Percentiles rank a stretch among this genome's conserved stretches.
These are phyloP conservation scores for Drosophila testacea DNA, from an alignment of 2,888 invertebrate genomes.

Conservation along the genomic window DNA sequence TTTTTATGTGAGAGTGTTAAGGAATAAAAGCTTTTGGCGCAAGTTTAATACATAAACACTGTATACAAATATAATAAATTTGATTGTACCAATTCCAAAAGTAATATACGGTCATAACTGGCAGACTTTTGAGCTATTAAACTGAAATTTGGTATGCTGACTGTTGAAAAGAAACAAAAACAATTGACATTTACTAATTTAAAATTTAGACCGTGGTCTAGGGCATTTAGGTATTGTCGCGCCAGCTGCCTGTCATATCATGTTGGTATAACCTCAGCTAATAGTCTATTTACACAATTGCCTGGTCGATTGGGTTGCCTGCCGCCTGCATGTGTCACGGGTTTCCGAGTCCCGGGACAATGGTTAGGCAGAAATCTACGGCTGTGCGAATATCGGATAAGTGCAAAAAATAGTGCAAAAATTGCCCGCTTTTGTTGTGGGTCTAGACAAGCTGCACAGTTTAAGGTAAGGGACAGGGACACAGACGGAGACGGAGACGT, in stretches of 20 bases:
- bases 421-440: slow-evolving; percentile 53
- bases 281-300: slow-evolving; percentile 72
- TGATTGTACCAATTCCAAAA: not conserved
- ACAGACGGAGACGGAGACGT: slow-evolving; percentile 11
- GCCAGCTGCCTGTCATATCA: slow-evolving; percentile 42
- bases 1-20: not conserved
- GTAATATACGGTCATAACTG: not conserved
- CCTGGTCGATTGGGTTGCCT: slow-evolving; percentile 31
- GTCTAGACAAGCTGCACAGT: slow-evolving; percentile 65
- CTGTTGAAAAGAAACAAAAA: not conserved
- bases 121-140: not conserved
- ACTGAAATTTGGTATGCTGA: slow-evolving; percentile 1
- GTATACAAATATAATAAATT: not conserved
- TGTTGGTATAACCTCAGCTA: slow-evolving; percentile 45
- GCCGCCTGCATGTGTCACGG: slow-evolving; percentile 18
- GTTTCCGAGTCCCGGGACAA: slow-evolving; percentile 45
- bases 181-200: slow-evolving; percentile 9
- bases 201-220: slow-evolving; percentile 1
- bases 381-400: slow-evolving; percentile 66
- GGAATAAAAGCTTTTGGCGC: slow-evolving; percentile 1
- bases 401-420: slow-evolving; percentile 58
- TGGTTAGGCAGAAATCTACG: slow-evolving; percentile 42
- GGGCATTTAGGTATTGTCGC: slow-evolving; percentile 19
- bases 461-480: slow-evolving; percentile 27
- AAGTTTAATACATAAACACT: not conserved